These are phyloP conservation scores for Exaiptasia diaphana DNA, from an alignment of 64 coral and sea anemone genomes.

Conservation along the genomic window DNA sequence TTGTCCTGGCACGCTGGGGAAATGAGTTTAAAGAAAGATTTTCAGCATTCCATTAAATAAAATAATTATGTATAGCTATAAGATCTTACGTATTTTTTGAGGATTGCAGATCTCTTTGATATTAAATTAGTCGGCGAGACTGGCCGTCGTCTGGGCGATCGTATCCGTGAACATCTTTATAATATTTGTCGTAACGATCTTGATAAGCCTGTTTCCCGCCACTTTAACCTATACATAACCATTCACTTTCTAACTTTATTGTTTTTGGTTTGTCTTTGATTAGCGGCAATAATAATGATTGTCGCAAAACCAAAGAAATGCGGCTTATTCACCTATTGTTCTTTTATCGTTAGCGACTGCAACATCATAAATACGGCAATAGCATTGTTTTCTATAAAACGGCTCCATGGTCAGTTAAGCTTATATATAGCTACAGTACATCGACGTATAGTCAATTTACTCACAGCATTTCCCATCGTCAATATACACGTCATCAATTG, in stretches of 20 bases:
- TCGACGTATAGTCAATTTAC: too few relatives aligned
- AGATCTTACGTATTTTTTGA: too few relatives aligned
- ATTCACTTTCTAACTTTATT: conserved; percentile 38
- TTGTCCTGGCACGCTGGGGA: not conserved
- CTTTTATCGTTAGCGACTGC: too few relatives aligned
- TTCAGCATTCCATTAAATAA: too few relatives aligned
- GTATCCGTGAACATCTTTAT: conserved; percentile 29
- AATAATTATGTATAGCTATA: too few relatives aligned
- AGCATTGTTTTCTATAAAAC: too few relatives aligned
- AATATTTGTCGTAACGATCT: conserved; percentile 35
- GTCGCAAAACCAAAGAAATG: conserved; percentile 65
- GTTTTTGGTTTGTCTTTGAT: conserved; percentile 28
- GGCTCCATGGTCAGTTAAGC: too few relatives aligned
- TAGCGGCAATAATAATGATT: conserved; percentile 39
- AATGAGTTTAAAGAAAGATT: too few relatives aligned
- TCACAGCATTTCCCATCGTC: conserved; percentile 45
- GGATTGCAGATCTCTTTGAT: too few relatives aligned
- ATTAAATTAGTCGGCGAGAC: too few relatives aligned
- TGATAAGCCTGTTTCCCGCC: conserved; percentile 43
- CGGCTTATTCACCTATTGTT: conserved; percentile 39
- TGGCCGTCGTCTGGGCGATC: conserved; percentile 49
- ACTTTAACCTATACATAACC: conserved; percentile 31
- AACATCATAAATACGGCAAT: too few relatives aligned
- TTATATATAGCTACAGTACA: too few relatives aligned
- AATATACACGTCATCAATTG: conserved; percentile 56